Conservation (phyloP, 2,797 vertebrate species). For the Tokudaia tokunoshimensis region DNA sequence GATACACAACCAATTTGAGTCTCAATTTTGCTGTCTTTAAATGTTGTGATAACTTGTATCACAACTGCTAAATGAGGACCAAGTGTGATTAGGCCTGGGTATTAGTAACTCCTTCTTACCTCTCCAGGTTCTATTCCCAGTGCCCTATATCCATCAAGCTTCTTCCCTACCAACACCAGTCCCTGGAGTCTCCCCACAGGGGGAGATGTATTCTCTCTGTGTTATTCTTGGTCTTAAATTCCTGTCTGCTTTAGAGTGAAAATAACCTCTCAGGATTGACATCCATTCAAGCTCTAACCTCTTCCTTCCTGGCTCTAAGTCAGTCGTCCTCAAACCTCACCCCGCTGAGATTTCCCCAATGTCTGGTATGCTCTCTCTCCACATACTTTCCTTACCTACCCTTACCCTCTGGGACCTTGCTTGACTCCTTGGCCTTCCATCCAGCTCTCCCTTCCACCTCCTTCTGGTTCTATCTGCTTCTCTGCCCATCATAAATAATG, state of each 20-base stretch:
- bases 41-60: background rate
- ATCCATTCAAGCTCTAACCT: background rate
- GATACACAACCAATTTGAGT: background rate
- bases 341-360: no score
- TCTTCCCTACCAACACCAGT: background rate
- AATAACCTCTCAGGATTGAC: background rate
- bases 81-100: background rate
- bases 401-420: background rate
- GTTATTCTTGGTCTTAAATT: background rate
- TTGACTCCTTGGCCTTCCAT: background rate
- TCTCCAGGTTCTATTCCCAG: background rate
- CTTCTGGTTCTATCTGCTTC: background rate
- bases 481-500: background rate
- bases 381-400: background rate
- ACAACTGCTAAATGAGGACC: background rate
- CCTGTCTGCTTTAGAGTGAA: background rate
- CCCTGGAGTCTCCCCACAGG: fast-evolving
- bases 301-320: background rate
- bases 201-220: background rate
- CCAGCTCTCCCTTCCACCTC: background rate
- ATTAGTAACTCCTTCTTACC: background rate
- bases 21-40: background rate
- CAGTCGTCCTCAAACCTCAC: background rate
- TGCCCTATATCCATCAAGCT: background rate
- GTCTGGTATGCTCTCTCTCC: background rate